A percentile compares a stretch with the other conserved stretches of the same genome.
Evolutionary conservation across 2,113 vertebrate genomes (phyloP).

Genomic region (Sclerurus mexicanus): DNA sequence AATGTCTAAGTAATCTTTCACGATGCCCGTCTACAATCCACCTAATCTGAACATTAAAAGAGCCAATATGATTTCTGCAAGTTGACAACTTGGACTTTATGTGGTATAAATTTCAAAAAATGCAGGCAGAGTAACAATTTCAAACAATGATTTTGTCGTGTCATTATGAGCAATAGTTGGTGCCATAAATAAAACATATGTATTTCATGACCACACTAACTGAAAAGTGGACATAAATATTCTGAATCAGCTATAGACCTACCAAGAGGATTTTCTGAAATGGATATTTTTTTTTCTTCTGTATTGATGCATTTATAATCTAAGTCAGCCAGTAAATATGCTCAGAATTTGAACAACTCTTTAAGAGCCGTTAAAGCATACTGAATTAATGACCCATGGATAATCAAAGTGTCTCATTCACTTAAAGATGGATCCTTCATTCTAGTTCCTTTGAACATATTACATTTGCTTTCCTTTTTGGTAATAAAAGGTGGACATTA

Average conservation of each 20-base stretch:
- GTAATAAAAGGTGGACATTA: conserved; percentile 19
- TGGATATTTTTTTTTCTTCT: conserved; percentile 14
- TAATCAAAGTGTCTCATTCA: conserved; percentile 47
- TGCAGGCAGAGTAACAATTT: background rate
- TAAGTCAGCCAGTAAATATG: background rate
- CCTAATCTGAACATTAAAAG: background rate
- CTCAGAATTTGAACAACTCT: conserved; percentile 2
- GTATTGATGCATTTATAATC: conserved; percentile 8
- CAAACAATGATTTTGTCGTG: background rate
- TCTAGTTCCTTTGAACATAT: conserved; percentile 9
- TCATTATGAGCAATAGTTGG: background rate
- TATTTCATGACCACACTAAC: background rate
- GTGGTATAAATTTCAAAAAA: background rate
- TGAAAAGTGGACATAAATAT: background rate
- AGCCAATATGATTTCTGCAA: background rate
- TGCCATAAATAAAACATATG: background rate
- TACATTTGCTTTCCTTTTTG: conserved; percentile 32
- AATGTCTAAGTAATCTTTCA: background rate
- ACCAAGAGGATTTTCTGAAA: conserved; percentile 9
- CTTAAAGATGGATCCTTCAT: conserved; percentile 29
- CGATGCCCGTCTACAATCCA: background rate
- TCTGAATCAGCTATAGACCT: background rate
- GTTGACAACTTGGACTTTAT: background rate
- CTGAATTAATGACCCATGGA: conserved; percentile 40
- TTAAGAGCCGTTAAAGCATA: conserved; percentile 24